A percentile compares a stretch with the other conserved stretches of the same genome.
Evolutionary conservation across 2,888 invertebrate species (phyloP).

Genomic region (Galerucella calmariensis): DNA sequence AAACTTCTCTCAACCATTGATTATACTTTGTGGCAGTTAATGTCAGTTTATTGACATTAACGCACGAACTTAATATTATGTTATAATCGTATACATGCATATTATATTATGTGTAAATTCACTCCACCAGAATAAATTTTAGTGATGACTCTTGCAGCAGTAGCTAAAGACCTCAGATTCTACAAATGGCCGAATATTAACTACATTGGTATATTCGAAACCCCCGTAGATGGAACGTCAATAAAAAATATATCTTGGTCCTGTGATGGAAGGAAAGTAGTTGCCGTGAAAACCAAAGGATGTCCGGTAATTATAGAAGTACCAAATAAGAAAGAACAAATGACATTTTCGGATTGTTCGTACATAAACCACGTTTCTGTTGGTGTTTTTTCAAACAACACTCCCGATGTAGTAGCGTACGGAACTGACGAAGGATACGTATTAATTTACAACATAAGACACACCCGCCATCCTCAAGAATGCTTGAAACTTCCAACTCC

Average conservation of each 20-base stretch:
- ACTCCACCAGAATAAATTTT: neutral
- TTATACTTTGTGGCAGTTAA: neutral
- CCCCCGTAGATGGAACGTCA: slow-evolving; percentile 48
- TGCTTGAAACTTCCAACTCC: slow-evolving; percentile 19
- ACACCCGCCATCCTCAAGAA: slow-evolving; percentile 22
- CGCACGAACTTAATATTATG: neutral
- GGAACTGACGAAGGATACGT: slow-evolving; percentile 54
- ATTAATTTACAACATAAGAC: slow-evolving; percentile 51
- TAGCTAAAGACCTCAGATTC: slow-evolving; percentile 69
- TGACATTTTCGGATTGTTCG: slow-evolving; percentile 38
- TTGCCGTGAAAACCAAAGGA: slow-evolving; percentile 53
- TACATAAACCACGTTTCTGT: slow-evolving; percentile 45
- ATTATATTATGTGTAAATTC: neutral
- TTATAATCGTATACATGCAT: neutral
- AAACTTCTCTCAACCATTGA: too few species aligned
- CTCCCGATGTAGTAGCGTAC: slow-evolving; percentile 49
- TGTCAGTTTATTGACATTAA: neutral
- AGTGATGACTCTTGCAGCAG: slow-evolving; percentile 69
- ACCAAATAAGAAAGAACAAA: slow-evolving; percentile 38
- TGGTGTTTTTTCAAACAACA: slow-evolving; percentile 51
- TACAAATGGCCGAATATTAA: slow-evolving; percentile 68
- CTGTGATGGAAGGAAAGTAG: slow-evolving; percentile 53
- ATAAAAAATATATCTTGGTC: slow-evolving; percentile 58
- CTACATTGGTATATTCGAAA: slow-evolving; percentile 50
- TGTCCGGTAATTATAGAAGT: slow-evolving; percentile 47